Evolutionary conservation across 2,888 invertebrate species (phyloP), one percentile per base, ranked within the genome.

Genomic region (Mythimna loreyi): DNA sequence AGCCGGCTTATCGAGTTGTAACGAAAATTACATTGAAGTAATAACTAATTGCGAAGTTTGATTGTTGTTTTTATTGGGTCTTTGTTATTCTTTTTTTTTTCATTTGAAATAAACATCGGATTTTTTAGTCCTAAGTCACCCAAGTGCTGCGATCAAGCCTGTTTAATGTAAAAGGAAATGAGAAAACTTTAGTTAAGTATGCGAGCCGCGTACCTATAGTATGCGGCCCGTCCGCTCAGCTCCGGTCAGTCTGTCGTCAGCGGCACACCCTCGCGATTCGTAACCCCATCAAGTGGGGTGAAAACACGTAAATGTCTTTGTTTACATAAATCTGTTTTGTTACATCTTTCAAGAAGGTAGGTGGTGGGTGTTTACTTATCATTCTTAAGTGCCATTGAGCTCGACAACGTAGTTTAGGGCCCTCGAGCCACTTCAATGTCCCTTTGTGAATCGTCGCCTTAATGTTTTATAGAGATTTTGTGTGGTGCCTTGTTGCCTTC

Each of bases 341-440:
- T 76, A 76, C 77, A 85, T 84, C 78, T 83, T 83, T 84, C 76
- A 80, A 87, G 84, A 86, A 84, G 78, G 76, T 87, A 85, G 86
- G 83, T 88, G 87, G 75, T 87, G 85, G 86, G 83, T 88, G 87
- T 90, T 90, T 89, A 90, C 91, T 91, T 91, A 91, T 91, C 90
- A 90, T 87, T 87, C 85, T 85, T 80, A 86, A 92, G 92, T 83
- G 86, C 87, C 85, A 89, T 92, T 86, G 87, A 90, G 87, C 84
- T 90, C 87, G 86, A 91, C 88, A 86, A 81, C 86, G 88, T 85
- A 87, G 90, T 91, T 92, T 89, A 90, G 88, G 87, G 86, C 88
- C 80, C 91, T 92, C 81, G 76, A 90, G 80, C 72, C 87, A 87
- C 92, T 91, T 87, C 85, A 90, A 83, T 87, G 86, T 83, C 87